Base-by-base conservation (phyloP, 2,888 invertebrate species). In the Polyommatus iphigenia region DNA sequence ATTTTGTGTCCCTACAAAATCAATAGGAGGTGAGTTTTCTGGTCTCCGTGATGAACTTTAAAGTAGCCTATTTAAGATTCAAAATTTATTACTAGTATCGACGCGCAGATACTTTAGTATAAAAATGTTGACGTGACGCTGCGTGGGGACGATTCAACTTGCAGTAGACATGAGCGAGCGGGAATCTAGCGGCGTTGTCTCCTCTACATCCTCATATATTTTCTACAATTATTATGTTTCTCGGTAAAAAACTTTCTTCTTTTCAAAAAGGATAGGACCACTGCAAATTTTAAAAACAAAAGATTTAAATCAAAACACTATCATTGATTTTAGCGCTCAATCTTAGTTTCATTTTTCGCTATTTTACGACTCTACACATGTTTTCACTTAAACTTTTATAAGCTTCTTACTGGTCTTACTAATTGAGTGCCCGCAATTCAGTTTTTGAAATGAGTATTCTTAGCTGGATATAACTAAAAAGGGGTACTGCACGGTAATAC, bases 1-100 rank as follows among this genome's bases (percentile, higher is more conserved):
- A 86, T 80, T 84, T 87, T 85, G 87, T 86, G 86, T 87, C 86
- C 86, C 87, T 88, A 87, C 84, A 79, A 85, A 87, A 86, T 83
- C 81, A 85, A 84, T 80, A 78, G 80, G 79, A 80, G 78, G 79
- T 78, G 71, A 80, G 79, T 79, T 79, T 79, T 76, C 82, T 81
- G 80, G 80, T 81, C 82, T 80, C 79, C 79, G 76, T 79, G 76
- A 78, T 79, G 76, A 80, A 78, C 79, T 80, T 82, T 79, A 79
- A 76, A 80, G 78, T 82, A 81, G 78, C 79, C 78, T 82, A 80
- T 80, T 80, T 77, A 80, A 81, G 77, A 79, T 80, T 79, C 79
- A 78, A 67, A 80, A 80, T 79, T 77, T 82, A 82, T 79, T 77
- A 75, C 78, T 80, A 81, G 79, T 80, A 78, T 79, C 80, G 79